Percentiles rank a stretch among this genome's conserved stretches.
Conservation (phyloP, 2,113 vertebrate species). For the Sarotherodon lohbergeri region DNA sequence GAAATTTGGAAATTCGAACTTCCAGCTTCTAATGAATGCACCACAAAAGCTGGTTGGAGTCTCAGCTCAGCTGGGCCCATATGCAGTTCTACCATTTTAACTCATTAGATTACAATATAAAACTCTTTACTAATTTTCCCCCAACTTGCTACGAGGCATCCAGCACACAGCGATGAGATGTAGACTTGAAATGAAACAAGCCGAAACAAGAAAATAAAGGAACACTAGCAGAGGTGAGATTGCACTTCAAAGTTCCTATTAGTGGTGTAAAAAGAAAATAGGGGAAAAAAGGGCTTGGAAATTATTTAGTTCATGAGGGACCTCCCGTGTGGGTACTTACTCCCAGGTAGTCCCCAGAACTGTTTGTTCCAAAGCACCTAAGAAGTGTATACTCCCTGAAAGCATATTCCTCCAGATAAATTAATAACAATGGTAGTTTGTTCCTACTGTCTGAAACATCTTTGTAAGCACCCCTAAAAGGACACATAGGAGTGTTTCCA, state of each 20-base stretch:
- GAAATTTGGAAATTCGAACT: background rate
- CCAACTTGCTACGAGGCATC: background rate
- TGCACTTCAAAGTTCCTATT: background rate
- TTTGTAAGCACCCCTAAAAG: background rate
- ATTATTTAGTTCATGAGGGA: background rate
- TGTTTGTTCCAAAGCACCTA: background rate
- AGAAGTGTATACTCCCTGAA: background rate
- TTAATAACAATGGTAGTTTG: background rate
- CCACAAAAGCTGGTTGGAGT: background rate
- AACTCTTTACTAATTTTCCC: background rate
- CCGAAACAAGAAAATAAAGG: background rate
- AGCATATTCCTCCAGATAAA: background rate
- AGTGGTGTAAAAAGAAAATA: background rate
- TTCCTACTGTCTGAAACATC: background rate
- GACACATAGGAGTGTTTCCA: background rate
- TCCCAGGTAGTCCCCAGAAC: background rate
- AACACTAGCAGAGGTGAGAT: background rate
- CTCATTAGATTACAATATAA: background rate
- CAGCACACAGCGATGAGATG: background rate
- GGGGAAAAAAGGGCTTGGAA: background rate
- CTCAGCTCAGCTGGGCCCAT: background rate
- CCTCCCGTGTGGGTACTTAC: background rate
- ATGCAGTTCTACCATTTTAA: background rate
- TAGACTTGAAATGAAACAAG: background rate
- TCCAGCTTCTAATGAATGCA: background rate